Base-by-base conservation (phyloP, 1,140 invertebrate genomes). In the Conus ventricosus region DNA sequence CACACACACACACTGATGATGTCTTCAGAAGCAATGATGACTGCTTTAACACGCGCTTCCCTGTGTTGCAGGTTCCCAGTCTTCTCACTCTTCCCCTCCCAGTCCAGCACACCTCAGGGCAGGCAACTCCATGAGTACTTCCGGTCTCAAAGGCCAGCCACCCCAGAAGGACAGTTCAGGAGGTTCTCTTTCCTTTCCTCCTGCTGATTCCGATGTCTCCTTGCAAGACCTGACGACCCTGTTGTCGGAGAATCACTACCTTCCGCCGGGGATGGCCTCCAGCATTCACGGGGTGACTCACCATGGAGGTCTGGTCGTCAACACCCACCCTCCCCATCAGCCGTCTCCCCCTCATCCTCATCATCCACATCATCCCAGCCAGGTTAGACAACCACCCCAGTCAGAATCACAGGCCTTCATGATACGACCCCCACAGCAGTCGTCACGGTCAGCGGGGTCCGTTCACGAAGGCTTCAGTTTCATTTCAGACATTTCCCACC, bases 351-450 rank as follows among this genome's bases (percentile, higher is more conserved):
- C 39, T 6, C 80, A 54, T 13, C 75, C 51, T 4, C 85, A 55
- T 17, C 71, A 87, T n/a, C 84, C 11, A n/a, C 20, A 17, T 63
- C 84, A 67, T 6, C 84, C 57, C 57, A 60, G 57, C 15, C 39
- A 23, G 8, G 55, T 13, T 20, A 55, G 63, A 5, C 82, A 60
- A 10, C 55, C 8, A 6, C 82, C 25, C 27, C 25, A 7, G 25
- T 83, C 82, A 6, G 55, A 27, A 20, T 17, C 82, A 6, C 85
- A 87, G 25, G 85, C 85, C 7, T 51, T 76, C n/a, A 67, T 87
- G 71, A 87, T 87, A 13, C 85, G 71, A 4, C 85, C 85, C 4
- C 85, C 85, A 5, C 85, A 87, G 85, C 85, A 87, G 75, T 55
- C 75, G 51, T 87, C 85, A 39, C 85, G 54, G 51, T 13, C 60